Base-by-base conservation (phyloP, 2,888 invertebrate genomes). In the Electrophaes corylata region DNA sequence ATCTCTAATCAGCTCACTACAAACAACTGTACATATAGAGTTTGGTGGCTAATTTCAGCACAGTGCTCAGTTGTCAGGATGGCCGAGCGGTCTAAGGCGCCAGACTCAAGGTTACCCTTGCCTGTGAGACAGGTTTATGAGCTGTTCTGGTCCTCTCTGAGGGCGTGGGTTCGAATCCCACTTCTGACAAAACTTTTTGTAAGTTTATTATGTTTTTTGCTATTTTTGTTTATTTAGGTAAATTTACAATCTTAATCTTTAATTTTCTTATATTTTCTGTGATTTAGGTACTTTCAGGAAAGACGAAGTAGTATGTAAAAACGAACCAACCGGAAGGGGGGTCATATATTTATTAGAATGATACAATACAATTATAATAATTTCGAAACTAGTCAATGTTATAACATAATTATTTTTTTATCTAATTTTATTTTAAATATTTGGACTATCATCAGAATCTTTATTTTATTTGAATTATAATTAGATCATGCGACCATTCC, bases 1-100 rank as follows among this genome's bases (percentile, higher is more conserved):
- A 83, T 76, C 83, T 84, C 16, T 67, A 12, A 50, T 12, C 11
- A n/a, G 3, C 8, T 6, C 3, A 0, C 10, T 0, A 35, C 14
- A 46, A 77, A 65, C 54, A 57, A 56, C 31, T 19, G 3, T 6
- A 18, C 33, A 12, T n/a, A n/a, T 57, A 58, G 60, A 69, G 68
- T 19, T 29, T 56, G 55, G 67, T 61, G 50, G 69, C 67, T 69
- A 68, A 81, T 83, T 85, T 84, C 81, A 62, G 29, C 53, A 0
- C 0, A 0, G 0, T 0, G 0, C 0, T 0, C 58, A 78, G 14
- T 45, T 60, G 95, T 95, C 95, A 95, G 95, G 95, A 95, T 95
- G 95, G 95, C 95, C 95, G 95, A 96, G 96, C 94, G 96, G 96
- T 96, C 96, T 95, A 96, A 96, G 96, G 96, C 96, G 96, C 91